Conservation (phyloP, 1,140 invertebrate species). For the Octopus bimaculoides region DNA sequence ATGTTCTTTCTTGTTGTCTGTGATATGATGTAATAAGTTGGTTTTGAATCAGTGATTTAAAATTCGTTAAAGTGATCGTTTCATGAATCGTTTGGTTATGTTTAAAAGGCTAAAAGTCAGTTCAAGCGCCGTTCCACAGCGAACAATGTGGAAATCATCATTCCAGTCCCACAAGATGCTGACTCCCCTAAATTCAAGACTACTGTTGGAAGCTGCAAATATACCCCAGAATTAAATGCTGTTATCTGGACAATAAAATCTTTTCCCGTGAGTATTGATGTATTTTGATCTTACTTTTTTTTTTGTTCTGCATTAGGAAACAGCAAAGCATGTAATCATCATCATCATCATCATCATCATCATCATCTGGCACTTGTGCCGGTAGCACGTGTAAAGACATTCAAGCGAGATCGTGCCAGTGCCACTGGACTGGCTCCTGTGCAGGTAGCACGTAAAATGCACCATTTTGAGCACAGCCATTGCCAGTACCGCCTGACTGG, state of each 20-base stretch:
- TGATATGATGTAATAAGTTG: background rate
- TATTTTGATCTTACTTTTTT: background rate
- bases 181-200: constrained; percentile 99
- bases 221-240: constrained; percentile 95
- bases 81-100: background rate
- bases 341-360: too few species aligned
- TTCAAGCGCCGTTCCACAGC: constrained; percentile 98
- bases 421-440: too few species aligned
- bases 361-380: too few species aligned
- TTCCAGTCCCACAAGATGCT: constrained; percentile 96
- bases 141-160: constrained; percentile 99
- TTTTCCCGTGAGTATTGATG: constrained; percentile 71
- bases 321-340: too few species aligned
- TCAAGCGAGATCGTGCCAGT: too few species aligned
- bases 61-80: background rate
- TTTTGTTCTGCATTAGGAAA: background rate
- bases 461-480: too few species aligned
- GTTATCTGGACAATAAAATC: constrained; percentile 99
- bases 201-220: constrained; percentile 95
- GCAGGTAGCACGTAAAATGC: too few species aligned
- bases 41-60: background rate
- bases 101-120: constrained; percentile 83
- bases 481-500: too few species aligned
- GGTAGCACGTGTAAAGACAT: too few species aligned
- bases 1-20: background rate